Evolutionary conservation across 2,888 invertebrate species (phyloP).

Genomic region (Pediacus dermestoides): DNA sequence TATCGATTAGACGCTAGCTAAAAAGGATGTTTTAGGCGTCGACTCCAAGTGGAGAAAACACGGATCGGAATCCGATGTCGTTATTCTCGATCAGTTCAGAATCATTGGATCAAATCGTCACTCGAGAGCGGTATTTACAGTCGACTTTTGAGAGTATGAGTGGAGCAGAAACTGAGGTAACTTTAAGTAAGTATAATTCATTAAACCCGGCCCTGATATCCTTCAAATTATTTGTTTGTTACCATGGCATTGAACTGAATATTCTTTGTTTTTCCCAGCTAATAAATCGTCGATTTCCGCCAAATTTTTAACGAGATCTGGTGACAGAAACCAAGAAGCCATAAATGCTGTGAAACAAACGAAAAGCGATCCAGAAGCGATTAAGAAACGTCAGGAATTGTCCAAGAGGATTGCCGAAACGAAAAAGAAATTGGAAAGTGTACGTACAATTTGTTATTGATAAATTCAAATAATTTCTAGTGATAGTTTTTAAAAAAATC

Average conservation of each 20-base stretch:
- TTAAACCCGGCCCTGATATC: background rate
- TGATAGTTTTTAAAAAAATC: too few relatives aligned
- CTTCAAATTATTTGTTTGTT: slow-evolving; percentile 1
- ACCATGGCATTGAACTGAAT: background rate
- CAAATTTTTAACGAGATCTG: slow-evolving; percentile 50
- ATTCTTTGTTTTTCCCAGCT: slow-evolving; percentile 37
- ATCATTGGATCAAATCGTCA: slow-evolving; percentile 57
- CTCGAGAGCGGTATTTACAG: slow-evolving; percentile 61
- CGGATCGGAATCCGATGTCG: slow-evolving; percentile 69
- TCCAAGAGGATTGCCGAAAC: slow-evolving; percentile 81
- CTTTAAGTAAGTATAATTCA: slow-evolving; percentile 25
- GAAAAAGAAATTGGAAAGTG: slow-evolving; percentile 79
- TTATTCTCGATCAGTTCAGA: slow-evolving; percentile 74
- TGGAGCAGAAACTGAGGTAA: slow-evolving; percentile 54
- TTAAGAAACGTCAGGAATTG: slow-evolving; percentile 71
- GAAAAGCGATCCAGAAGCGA: slow-evolving; percentile 61
- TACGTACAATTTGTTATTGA: too few relatives aligned
- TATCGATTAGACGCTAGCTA: too few relatives aligned
- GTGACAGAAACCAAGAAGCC: slow-evolving; percentile 51
- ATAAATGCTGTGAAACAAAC: slow-evolving; percentile 57
- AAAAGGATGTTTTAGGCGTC: slow-evolving; percentile 65
- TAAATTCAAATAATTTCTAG: too few relatives aligned
- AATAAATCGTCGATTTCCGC: slow-evolving; percentile 63
- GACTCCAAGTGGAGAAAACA: slow-evolving; percentile 78
- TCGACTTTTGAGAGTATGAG: slow-evolving; percentile 71